Base-by-base conservation (phyloP, 2,888 invertebrate genomes). In the Horisme vitalbata region DNA sequence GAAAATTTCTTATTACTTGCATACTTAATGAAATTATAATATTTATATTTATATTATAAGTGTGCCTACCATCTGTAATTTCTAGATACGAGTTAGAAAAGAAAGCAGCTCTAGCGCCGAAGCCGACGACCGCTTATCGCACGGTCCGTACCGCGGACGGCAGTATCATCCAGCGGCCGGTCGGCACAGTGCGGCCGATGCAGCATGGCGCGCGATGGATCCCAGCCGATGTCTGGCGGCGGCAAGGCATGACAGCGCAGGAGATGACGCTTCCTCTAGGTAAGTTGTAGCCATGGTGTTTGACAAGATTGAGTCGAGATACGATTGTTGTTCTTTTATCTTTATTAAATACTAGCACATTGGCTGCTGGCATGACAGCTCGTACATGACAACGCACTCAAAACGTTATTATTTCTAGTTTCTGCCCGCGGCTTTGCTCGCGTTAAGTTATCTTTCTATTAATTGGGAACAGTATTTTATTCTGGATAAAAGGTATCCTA, bases 241-340 rank as follows among this genome's bases (percentile, higher is more conserved):
- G 96, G 27, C 97, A 98, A 83, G 98, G 98, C 52, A 97, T 98
- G 94, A 96, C 96, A 11, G 97, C 97, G 12, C 97, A 97, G 83
- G 97, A 97, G 88, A 97, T 98, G 94, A 96, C 96, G 4, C 89
- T 98, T 53, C 97, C 97, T 2, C 90, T 96, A 43, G 95, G 95
- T 94, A 39, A 31, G 36, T 7, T 26, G 11, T 10, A 4, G 10
- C 3, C 10, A 10, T 26, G 6, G 26, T 23, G 8, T 8, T 23
- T 3, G n/a, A 26, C 4, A 7, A 21, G 8, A 21, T 5, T 4
- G 15, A 3, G 3, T 15, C 15, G 5, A 15, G 15, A 15, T 3
- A 15, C 15, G 15, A n/a, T n/a, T n/a, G n/a, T n/a, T n/a, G n/a
- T n/a, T n/a, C n/a, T n/a, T n/a, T n/a, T n/a, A n/a, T n/a, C n/a